These are phyloP conservation scores for Balaeniceps rex DNA, from an alignment of 2,113 vertebrate genomes.

Conservation along the genomic window DNA sequence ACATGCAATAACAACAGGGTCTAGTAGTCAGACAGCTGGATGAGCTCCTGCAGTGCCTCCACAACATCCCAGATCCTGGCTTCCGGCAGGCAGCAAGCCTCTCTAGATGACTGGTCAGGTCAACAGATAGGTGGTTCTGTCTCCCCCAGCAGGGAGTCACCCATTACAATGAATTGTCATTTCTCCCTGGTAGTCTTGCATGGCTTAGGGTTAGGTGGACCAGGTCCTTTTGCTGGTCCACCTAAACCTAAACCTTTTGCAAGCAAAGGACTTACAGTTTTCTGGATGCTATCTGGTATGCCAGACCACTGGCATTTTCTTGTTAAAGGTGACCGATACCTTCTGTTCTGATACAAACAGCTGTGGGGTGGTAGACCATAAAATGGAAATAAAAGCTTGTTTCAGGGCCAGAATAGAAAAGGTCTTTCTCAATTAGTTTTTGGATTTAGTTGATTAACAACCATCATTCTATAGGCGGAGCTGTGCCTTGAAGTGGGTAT, in stretches of 20 bases:
- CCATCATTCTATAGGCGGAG: neutral
- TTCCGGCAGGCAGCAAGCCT: neutral
- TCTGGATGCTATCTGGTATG: neutral
- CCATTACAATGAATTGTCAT: neutral
- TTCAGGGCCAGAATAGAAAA: neutral
- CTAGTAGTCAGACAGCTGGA: neutral
- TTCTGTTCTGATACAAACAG: neutral
- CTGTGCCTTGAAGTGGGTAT: neutral
- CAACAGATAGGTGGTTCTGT: neutral
- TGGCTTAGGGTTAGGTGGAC: neutral
- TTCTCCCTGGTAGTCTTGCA: neutral
- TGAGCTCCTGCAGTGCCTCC: neutral
- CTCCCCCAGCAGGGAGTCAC: neutral
- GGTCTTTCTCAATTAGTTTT: neutral
- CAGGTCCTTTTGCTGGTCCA: neutral
- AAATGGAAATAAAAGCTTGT: neutral
- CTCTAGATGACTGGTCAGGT: neutral
- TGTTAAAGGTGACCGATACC: neutral
- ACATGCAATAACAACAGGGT: neutral
- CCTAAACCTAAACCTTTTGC: neutral
- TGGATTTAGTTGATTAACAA: neutral
- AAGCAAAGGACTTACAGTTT: neutral
- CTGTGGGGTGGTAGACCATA: neutral
- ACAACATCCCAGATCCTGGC: neutral
- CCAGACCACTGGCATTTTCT: neutral